phyloP scores from a whole-genome alignment of 2,888 invertebrate genomes.

The Machimus atricapillus region DNA sequence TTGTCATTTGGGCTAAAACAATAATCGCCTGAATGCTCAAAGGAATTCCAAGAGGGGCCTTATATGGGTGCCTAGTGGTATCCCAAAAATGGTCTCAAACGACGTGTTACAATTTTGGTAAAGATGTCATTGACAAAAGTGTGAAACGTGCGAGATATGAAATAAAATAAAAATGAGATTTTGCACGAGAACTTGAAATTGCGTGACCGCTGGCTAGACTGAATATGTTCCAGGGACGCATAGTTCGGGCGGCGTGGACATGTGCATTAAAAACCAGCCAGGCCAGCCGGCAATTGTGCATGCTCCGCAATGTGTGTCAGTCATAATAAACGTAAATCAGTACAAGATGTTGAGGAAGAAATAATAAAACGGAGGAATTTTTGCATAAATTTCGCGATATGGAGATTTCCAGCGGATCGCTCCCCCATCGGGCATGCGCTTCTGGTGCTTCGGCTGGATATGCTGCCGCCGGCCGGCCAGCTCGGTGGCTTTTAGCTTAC shows the following conservation, averaged over 20 bases:
- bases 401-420: neutral
- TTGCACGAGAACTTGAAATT: neutral
- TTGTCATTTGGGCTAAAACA: neutral
- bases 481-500: neutral
- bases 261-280: neutral
- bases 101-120: neutral
- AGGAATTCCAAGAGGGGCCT: neutral
- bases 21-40: neutral
- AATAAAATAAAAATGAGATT: neutral
- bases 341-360: constrained; percentile 18
- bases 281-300: constrained; percentile 15
- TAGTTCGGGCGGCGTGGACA: neutral
- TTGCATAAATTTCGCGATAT: constrained; percentile 21
- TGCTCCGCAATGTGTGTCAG: constrained; percentile 31
- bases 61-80: neutral
- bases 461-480: neutral
- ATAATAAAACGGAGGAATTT: constrained; percentile 20
- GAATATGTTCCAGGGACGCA: neutral
- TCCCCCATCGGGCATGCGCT: neutral
- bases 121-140: neutral
- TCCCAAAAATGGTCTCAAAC: neutral
- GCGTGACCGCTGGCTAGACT: neutral
- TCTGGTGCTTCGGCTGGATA: neutral
- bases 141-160: neutral
- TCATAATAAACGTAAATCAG: constrained; percentile 42